Percentiles rank a stretch among this genome's conserved stretches.
Evolutionary conservation across 2,888 invertebrate genomes (phyloP).

Genomic region (Orgyia antiqua): DNA sequence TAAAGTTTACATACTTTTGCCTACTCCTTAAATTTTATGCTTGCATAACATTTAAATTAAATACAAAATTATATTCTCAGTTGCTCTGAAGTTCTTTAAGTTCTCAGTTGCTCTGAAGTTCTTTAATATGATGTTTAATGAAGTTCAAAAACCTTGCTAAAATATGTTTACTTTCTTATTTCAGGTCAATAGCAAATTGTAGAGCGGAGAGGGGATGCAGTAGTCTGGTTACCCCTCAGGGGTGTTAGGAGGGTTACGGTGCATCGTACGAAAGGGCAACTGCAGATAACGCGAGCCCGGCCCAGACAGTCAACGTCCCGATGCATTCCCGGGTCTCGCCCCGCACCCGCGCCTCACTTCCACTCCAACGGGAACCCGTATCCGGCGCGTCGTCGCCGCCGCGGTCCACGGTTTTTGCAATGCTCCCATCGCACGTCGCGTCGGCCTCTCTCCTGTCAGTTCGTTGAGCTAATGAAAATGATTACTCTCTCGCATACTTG

Average conservation of each 20-base stretch:
- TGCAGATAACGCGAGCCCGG: constrained; percentile 72
- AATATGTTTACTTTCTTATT: constrained; percentile 55
- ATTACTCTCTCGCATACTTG: constrained; percentile 63
- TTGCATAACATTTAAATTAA: no score
- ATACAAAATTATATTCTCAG: no score
- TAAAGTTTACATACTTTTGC: no score
- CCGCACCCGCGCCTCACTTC: constrained; percentile 21
- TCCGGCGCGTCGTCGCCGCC: constrained; percentile 44
- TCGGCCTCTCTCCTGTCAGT: constrained; percentile 39
- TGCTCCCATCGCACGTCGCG: constrained; percentile 36
- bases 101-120: no score
- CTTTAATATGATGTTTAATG: no score
- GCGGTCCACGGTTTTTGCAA: constrained; percentile 54
- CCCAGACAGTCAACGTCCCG: constrained; percentile 77
- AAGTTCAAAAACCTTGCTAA: constrained; percentile 28
- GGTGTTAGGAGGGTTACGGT: constrained; percentile 66
- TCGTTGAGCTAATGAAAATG: constrained; percentile 60
- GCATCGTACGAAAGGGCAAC: constrained; percentile 77
- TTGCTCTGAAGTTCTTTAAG: no score
- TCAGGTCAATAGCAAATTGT: constrained; percentile 67
- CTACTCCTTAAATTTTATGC: no score
- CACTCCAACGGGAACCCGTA: constrained; percentile 61
- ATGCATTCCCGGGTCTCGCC: constrained; percentile 55
- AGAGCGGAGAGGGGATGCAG: constrained; percentile 60
- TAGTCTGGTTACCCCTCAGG: constrained; percentile 49